Evolutionary conservation across 2,113 vertebrate species (phyloP), one percentile per base, ranked within the genome.

Genomic region (Condylura cristata): DNA sequence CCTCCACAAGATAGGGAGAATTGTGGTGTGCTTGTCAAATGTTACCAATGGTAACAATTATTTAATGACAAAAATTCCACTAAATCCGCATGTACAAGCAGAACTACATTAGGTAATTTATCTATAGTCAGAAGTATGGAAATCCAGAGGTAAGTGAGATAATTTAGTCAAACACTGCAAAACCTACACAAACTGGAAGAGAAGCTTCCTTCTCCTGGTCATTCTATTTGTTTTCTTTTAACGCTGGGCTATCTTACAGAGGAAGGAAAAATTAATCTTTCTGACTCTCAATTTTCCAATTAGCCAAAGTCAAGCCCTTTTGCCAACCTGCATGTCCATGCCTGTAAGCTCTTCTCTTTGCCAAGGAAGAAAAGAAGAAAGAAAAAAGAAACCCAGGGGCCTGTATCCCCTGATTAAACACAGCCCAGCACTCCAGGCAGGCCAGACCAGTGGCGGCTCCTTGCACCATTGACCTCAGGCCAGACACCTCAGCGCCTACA

Each of bases 1-100:
- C n/a, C 84, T 97, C 51, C 87, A 90, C 94, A 94, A 97, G 76
- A 75, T 39, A 84, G 94, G 96, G 92, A 97, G 88, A 94, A 97
- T 96, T 96, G 96, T 92, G 94, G 89, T 98, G 98, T 98, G 98
- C 98, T 98, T 98, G 97, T 98, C 93, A 6, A 30, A 56, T 26
- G 97, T 98, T 98, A 98, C 98, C 97, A 98, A n/a, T 7, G 97
- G 97, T 97, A 98, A 98, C 98, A 22, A 94, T 91, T 97, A 95
- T 85, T 97, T 96, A 97, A 97, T 97, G 98, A 97, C 89, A 78
- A 90, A 96, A 95, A 86, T 60, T 80, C 72, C 95, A 97, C 97
- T 97, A 98, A 97, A 97, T 97, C 95, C 98, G 97, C 97, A 96
- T 95, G 96, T 97, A 97, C 97, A 98, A 98, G 98, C 97, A 97